Percentiles rank a stretch among this genome's conserved stretches.
phyloP scores from a whole-genome alignment of 30 jellyfish, hydroid and myxozoan species.

The Aurelia sp. region DNA sequence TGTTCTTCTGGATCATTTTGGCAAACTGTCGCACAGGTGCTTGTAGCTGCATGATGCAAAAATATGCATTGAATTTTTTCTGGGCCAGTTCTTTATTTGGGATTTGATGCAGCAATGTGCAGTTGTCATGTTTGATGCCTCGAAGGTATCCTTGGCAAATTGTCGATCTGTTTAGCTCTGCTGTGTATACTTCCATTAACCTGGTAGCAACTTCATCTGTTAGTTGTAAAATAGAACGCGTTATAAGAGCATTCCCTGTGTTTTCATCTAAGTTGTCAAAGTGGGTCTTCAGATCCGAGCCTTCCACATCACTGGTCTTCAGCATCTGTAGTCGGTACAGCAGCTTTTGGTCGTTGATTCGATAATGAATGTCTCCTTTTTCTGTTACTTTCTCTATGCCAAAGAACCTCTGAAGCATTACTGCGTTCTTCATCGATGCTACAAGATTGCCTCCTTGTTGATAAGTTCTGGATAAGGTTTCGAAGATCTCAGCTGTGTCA shows the following conservation, averaged over 20 bases:
- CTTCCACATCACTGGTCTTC: not conserved
- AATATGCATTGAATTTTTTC: slow-evolving; percentile 27
- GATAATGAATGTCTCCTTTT: slow-evolving; percentile 4
- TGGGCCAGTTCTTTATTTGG: slow-evolving; percentile 29
- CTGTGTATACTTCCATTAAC: slow-evolving; percentile 6
- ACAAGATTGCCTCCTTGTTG: slow-evolving; percentile 3
- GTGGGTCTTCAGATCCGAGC: not conserved
- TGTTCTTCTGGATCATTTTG: not conserved
- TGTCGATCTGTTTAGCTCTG: not conserved
- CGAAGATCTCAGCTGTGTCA: slow-evolving; percentile 10
- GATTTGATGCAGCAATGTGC: slow-evolving; percentile 13
- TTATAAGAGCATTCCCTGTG: slow-evolving; percentile 20
- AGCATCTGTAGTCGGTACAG: slow-evolving; percentile 5
- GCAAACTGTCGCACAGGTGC: slow-evolving; percentile 22
- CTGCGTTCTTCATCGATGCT: slow-evolving; percentile 7
- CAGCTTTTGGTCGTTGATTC: slow-evolving; percentile 19
- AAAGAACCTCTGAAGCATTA: slow-evolving; percentile 27
- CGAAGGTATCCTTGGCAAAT: slow-evolving; percentile 26
- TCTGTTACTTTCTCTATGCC: slow-evolving; percentile 36
- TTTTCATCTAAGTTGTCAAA: slow-evolving; percentile 8
- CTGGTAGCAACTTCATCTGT: slow-evolving; percentile 16
- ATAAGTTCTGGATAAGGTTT: slow-evolving; percentile 13
- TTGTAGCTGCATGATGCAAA: slow-evolving; percentile 41
- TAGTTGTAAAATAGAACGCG: not conserved
- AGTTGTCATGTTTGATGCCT: slow-evolving; percentile 37